phyloP scores from a whole-genome alignment of 2,797 vertebrate genomes.

The Enteromius anoplus region DNA sequence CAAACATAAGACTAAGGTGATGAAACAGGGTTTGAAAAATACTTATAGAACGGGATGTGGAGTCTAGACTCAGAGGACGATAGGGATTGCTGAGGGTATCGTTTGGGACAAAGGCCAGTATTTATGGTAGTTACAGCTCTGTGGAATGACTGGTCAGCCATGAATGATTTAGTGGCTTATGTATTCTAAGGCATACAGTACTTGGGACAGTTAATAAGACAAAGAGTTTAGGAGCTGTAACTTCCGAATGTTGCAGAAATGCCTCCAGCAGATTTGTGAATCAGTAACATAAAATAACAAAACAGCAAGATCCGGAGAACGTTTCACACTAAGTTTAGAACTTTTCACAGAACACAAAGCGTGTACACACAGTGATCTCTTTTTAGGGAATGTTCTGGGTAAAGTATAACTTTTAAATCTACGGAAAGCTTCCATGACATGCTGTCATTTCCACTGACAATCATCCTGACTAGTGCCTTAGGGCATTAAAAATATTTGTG shows the following conservation, averaged over 20 bases:
- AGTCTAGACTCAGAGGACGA: neutral
- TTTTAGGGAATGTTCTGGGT: neutral
- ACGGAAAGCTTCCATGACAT: neutral
- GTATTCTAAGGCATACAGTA: slow-evolving; percentile 16
- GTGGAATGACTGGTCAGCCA: slow-evolving; percentile 51
- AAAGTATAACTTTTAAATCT: slow-evolving; percentile 6
- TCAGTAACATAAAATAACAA: slow-evolving; percentile 67
- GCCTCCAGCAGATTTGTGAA: slow-evolving; percentile 65
- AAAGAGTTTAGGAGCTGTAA: slow-evolving; percentile 59
- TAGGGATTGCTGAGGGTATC: neutral
- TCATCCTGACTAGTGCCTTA: slow-evolving; percentile 3
- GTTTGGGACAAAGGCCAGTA: neutral
- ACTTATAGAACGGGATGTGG: neutral
- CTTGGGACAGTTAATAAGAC: slow-evolving; percentile 64
- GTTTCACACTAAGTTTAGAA: neutral
- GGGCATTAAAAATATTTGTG: neutral
- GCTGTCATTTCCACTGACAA: neutral
- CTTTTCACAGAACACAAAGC: slow-evolving; percentile 3
- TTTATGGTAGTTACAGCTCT: neutral
- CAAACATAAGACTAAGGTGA: neutral
- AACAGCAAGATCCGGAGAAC: slow-evolving; percentile 56
- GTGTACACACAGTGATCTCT: neutral
- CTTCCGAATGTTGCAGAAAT: slow-evolving; percentile 45
- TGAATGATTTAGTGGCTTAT: slow-evolving; percentile 58
- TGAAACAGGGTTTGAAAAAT: neutral